A percentile compares a stretch with the other conserved stretches of the same genome.
Conservation (phyloP, 2,888 invertebrate genomes). For the Lasius fuliginosus region DNA sequence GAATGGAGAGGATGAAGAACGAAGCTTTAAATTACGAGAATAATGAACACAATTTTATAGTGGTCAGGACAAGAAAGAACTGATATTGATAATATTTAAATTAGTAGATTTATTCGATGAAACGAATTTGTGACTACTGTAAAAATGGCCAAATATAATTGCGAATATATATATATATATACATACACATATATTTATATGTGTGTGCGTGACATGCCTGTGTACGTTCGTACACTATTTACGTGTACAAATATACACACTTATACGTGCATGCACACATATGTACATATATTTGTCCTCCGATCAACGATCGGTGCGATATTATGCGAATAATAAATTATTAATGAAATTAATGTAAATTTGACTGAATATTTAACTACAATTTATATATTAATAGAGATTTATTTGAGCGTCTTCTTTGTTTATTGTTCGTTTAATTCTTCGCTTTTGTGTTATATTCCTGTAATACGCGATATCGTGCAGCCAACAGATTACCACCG, state of each 20-base stretch:
- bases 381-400: slow-evolving; percentile 85
- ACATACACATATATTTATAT: slow-evolving; percentile 7
- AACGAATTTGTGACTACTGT: slow-evolving; percentile 86
- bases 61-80: slow-evolving; percentile 86
- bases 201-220: slow-evolving; percentile 10
- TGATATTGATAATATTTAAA: slow-evolving; percentile 88
- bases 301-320: slow-evolving; percentile 82
- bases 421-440: slow-evolving; percentile 75
- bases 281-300: slow-evolving; percentile 76
- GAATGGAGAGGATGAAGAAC: slow-evolving; percentile 73
- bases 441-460: slow-evolving; percentile 64
- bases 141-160: slow-evolving; percentile 85
- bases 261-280: slow-evolving; percentile 1
- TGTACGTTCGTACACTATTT: slow-evolving; percentile 37
- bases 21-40: slow-evolving; percentile 85
- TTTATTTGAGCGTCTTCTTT: slow-evolving; percentile 82
- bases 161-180: slow-evolving; percentile 62
- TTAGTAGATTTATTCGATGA: slow-evolving; percentile 81
- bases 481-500: slow-evolving; percentile 52
- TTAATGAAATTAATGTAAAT: slow-evolving; percentile 86
- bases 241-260: slow-evolving; percentile 30
- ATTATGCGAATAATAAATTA: slow-evolving; percentile 86
- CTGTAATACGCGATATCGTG: slow-evolving; percentile 44
- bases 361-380: slow-evolving; percentile 85
- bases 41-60: slow-evolving; percentile 85